A percentile compares a stretch with the other conserved stretches of the same genome.
Evolutionary conservation across 2,888 invertebrate genomes (phyloP).

Genomic region (Digitonthophagus gazella): DNA sequence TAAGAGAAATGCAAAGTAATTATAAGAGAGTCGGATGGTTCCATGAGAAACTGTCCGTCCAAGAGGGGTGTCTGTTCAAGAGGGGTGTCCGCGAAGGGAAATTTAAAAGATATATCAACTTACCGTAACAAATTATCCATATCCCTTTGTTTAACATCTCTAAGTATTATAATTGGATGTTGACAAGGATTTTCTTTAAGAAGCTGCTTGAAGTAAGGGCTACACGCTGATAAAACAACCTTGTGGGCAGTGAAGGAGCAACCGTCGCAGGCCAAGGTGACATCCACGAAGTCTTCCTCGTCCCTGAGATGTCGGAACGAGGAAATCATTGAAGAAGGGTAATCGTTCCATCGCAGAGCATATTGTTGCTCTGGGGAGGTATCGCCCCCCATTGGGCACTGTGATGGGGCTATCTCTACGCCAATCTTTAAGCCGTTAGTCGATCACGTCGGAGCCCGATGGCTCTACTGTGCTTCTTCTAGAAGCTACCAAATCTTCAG

Average conservation of each 20-base stretch:
- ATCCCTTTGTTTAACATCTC: slow-evolving; percentile 82
- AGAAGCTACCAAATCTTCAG: slow-evolving; percentile 3
- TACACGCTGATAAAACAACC: slow-evolving; percentile 87
- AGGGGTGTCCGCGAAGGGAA: too few relatives aligned
- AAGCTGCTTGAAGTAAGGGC: slow-evolving; percentile 85
- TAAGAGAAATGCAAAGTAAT: too few relatives aligned
- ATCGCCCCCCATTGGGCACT: slow-evolving; percentile 60
- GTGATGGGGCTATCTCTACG: slow-evolving; percentile 52
- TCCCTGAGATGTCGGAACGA: slow-evolving; percentile 86
- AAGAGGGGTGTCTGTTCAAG: too few relatives aligned
- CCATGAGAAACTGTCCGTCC: too few relatives aligned
- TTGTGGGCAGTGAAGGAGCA: slow-evolving; percentile 89
- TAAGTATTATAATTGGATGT: slow-evolving; percentile 84
- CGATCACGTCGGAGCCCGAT: slow-evolving; percentile 14
- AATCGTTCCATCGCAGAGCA: slow-evolving; percentile 93
- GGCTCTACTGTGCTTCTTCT: not conserved
- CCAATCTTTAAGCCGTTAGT: slow-evolving; percentile 49
- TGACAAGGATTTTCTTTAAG: slow-evolving; percentile 89
- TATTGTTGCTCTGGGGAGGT: slow-evolving; percentile 77
- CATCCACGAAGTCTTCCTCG: slow-evolving; percentile 91
- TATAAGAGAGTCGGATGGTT: too few relatives aligned
- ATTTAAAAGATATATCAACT: too few relatives aligned
- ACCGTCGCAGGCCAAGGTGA: slow-evolving; percentile 88
- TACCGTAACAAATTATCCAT: slow-evolving; percentile 82
- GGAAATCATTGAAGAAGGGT: slow-evolving; percentile 86